Base-by-base conservation (phyloP, 2,888 invertebrate species). In the Noctua fimbriata region DNA sequence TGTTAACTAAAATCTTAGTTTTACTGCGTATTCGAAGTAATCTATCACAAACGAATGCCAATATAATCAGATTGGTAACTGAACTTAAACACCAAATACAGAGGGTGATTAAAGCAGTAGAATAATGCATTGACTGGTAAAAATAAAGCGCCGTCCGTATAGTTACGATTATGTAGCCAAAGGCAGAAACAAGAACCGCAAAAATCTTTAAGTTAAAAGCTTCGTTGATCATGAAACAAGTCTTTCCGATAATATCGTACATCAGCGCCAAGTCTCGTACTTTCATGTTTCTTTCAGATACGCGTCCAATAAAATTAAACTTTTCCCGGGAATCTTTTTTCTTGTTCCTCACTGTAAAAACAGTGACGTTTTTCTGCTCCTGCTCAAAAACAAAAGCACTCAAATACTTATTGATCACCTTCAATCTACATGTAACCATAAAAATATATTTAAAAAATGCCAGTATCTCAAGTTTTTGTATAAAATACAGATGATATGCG, bases 131-230 rank as follows among this genome's bases (percentile, higher is more conserved):
- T 87, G 49, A 85, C 67, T 69, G 87, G 73, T 91, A 93, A 41
- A 89, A 92, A 81, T 91, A 67, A 47, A 95, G 81, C 1, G 92
- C 89, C 0, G 91, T 89, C 92, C 93, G 93, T 73, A 95, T 93
- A 3, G 92, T 91, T 5, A 93, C 89, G 14, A 95, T 88, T 28
- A 94, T 92, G 66, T 89, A 93, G 0, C 87, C 81, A 73, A 95
- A 95, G 0, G 93, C 92, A 41, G 92, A 91, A 10, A 94, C 87
- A 1, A 95, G 89, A 24, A 90, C 91, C 90, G 93, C 91, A n/a
- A 95, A 93, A 21, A 95, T 92, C 84, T 93, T 92, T 21, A 93
- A 94, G 78, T 94, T 94, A 79, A 92, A 95, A 47, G 93, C 86
- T 24, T 91, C 81, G 72, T 94, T 95, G 36, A 95, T 90, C 73